Evolutionary conservation across 1,140 invertebrate species (phyloP).

Genomic region (Cataglyphis hispanica): DNA sequence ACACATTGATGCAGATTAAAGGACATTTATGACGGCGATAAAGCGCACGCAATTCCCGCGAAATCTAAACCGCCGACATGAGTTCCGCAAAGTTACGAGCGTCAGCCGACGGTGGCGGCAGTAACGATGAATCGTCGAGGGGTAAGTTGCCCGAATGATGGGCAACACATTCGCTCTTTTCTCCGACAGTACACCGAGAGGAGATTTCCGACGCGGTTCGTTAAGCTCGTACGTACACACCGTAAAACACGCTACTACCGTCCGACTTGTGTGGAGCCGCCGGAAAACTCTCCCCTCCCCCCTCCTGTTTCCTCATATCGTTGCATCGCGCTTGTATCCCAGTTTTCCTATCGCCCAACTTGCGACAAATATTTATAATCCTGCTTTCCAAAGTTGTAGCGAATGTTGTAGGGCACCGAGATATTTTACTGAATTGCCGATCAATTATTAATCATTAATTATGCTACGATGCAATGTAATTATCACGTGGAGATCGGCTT

Average conservation of each 20-base stretch:
- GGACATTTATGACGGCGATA: conserved; percentile 41
- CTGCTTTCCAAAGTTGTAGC: not conserved
- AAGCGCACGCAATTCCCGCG: not conserved
- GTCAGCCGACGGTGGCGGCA: not conserved
- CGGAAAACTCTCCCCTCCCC: conserved; percentile 19
- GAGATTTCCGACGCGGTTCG: conserved; percentile 18
- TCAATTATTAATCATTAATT: conserved; percentile 42
- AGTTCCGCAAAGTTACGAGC: conserved; percentile 22
- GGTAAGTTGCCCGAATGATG: conserved; percentile 54
- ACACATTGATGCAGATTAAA: conserved; percentile 41
- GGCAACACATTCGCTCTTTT: conserved; percentile 43
- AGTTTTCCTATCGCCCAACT: not conserved
- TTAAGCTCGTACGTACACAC: conserved; percentile 47
- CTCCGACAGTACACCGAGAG: conserved; percentile 7
- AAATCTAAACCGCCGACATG: conserved; percentile 22
- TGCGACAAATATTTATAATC: conserved; percentile 51
- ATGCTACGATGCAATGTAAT: not conserved
- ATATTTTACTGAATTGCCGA: not conserved
- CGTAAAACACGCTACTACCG: conserved; percentile 26
- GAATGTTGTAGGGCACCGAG: not conserved
- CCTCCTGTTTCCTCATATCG: not conserved
- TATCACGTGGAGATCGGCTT: not conserved
- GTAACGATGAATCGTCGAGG: conserved; percentile 32
- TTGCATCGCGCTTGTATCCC: not conserved
- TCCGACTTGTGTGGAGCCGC: not conserved